Conservation (phyloP, 2,888 invertebrate species). For the Dasysyrphus tricinctus region DNA sequence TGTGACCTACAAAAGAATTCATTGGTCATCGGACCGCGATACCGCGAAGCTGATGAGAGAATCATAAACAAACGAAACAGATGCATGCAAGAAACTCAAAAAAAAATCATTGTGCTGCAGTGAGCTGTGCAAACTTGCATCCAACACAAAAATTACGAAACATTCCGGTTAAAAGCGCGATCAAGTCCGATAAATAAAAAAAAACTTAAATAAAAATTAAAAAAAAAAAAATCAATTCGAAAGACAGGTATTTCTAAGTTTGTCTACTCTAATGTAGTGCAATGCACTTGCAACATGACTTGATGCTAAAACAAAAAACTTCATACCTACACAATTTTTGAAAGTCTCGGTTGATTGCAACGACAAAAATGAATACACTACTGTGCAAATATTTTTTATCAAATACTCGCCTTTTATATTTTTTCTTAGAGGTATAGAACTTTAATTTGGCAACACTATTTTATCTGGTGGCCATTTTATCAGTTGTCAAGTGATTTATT, state of each 20-base stretch:
- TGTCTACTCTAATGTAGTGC: conserved; percentile 66
- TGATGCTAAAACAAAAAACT: conserved; percentile 34
- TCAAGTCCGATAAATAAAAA: conserved; percentile 34
- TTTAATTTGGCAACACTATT: too few relatives aligned
- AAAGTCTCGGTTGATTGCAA: conserved; percentile 57
- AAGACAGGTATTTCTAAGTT: conserved; percentile 32
- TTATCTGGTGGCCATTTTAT: too few relatives aligned
- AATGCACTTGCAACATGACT: conserved; percentile 75
- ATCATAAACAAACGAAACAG: conserved; percentile 65
- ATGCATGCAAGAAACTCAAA: conserved; percentile 41
- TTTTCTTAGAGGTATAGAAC: too few relatives aligned
- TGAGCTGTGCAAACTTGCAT: conserved; percentile 52
- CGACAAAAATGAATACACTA: conserved; percentile 15
- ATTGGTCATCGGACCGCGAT: conserved; percentile 80
- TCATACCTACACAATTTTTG: conserved; percentile 47
- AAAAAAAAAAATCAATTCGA: conserved; percentile 6
- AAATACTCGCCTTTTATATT: not conserved
- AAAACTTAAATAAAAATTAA: conserved; percentile 14
- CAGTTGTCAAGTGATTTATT: too few relatives aligned
- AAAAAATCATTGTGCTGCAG: conserved; percentile 18
- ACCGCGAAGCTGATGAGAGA: conserved; percentile 31
- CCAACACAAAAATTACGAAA: conserved; percentile 58
- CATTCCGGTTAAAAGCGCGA: conserved; percentile 71
- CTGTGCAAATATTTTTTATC: not conserved
- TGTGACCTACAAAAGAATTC: conserved; percentile 81